Conservation (phyloP, 2,888 invertebrate species). For the Elegia similella region DNA sequence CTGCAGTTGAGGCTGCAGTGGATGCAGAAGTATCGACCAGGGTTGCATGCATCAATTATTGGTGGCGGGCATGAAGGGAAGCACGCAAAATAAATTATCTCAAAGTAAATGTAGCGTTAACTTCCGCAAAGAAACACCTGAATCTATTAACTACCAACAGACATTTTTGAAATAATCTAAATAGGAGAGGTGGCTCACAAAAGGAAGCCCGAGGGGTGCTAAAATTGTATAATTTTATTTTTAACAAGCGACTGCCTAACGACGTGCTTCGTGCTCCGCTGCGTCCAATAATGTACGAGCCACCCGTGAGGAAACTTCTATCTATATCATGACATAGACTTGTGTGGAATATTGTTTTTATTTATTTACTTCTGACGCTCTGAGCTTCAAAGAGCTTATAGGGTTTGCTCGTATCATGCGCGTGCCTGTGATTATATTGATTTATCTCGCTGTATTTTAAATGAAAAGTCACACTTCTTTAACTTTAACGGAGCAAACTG, state of each 20-base stretch:
- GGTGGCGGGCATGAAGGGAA: too few species aligned
- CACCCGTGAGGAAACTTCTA: conserved; percentile 33
- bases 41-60: too few species aligned
- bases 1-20: too few species aligned
- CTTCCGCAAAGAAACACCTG: too few species aligned
- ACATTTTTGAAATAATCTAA: conserved; percentile 16
- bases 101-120: not conserved
- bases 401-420: too few species aligned
- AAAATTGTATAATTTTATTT: conserved; percentile 70
- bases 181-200: conserved; percentile 31
- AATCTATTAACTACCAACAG: too few species aligned
- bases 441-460: too few species aligned
- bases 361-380: not conserved
- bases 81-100: too few species aligned
- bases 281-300: conserved; percentile 58
- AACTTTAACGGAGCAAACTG: not conserved
- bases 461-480: too few species aligned
- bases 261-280: conserved; percentile 58
- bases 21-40: too few species aligned
- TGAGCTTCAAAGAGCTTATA: too few species aligned
- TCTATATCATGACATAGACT: conserved; percentile 2
- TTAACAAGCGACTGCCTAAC: conserved; percentile 62
- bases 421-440: too few species aligned
- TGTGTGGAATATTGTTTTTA: conserved; percentile 5
- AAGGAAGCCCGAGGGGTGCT: conserved; percentile 41